A percentile compares a stretch with the other conserved stretches of the same genome.
Conservation (phyloP, 2,888 invertebrate species). For the Archips xylosteana region DNA sequence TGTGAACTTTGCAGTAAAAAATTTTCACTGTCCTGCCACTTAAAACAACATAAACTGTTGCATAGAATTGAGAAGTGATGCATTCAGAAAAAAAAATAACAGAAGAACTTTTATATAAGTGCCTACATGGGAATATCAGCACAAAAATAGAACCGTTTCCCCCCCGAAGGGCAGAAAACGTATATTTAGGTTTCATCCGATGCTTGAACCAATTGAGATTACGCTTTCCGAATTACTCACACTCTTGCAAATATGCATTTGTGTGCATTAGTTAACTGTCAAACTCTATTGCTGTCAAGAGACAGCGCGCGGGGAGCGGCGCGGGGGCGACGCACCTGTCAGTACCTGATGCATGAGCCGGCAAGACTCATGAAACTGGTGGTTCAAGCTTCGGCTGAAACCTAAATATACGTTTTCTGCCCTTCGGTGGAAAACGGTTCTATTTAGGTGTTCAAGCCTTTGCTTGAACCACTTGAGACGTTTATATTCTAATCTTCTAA, state of each 20-base stretch:
- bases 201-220: too few species aligned
- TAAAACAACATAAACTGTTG: background rate
- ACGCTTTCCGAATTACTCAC: background rate
- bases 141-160: too few species aligned
- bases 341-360: conserved; percentile 1
- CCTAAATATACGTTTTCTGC: conserved; percentile 42
- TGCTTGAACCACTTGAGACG: conserved; percentile 18
- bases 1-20: background rate
- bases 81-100: background rate
- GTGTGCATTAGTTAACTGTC: background rate
- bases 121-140: background rate
- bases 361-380: conserved; percentile 9
- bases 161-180: too few species aligned
- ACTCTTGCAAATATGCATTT: background rate
- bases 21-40: background rate
- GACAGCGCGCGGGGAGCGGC: conserved; percentile 2
- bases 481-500: background rate
- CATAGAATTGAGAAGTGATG: background rate
- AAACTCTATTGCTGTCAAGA: background rate
- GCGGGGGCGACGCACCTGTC: conserved; percentile 3
- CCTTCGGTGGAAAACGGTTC: conserved; percentile 39
- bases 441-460: conserved; percentile 20
- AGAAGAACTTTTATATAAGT: background rate
- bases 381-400: conserved; percentile 43
- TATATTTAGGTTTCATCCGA: too few species aligned